Percentiles rank a stretch among this genome's conserved stretches.
These are phyloP conservation scores for Neomorphus geoffroyi DNA, from an alignment of 2,797 vertebrate species.

Conservation along the genomic window DNA sequence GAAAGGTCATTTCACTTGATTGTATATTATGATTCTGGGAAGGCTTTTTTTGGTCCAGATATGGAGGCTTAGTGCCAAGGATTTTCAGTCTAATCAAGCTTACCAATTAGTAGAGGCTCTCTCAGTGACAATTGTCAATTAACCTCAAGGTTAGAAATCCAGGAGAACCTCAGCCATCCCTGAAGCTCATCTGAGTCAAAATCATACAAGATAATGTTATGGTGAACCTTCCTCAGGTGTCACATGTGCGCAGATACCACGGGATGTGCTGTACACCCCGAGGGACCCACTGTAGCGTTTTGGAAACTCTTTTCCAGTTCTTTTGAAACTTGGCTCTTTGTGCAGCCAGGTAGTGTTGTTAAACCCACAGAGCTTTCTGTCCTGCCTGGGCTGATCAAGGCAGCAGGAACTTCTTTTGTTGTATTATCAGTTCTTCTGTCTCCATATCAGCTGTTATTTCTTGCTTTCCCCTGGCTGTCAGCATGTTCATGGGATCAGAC, in stretches of 20 bases:
- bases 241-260: neutral
- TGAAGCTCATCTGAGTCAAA: neutral
- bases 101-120: constrained; percentile 36
- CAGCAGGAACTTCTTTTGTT: neutral
- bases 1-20: constrained; percentile 47
- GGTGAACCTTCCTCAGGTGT: neutral
- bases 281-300: neutral
- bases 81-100: constrained; percentile 51
- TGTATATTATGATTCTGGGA: constrained; percentile 7
- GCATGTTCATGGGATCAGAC: neutral
- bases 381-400: neutral
- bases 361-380: constrained; percentile 13
- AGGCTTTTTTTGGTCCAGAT: constrained; percentile 5
- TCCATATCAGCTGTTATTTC: neutral
- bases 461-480: neutral
- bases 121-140: constrained; percentile 60
- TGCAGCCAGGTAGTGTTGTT: neutral
- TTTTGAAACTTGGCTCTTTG: neutral
- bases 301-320: neutral
- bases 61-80: neutral
- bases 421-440: neutral
- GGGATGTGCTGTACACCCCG: neutral
- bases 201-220: no score
- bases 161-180: neutral
- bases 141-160: constrained; percentile 53